A percentile compares a stretch with the other conserved stretches of the same genome.
These are phyloP conservation scores for Tenualosa thibaudeaui DNA, from an alignment of 2,797 vertebrate genomes.

Conservation along the genomic window DNA sequence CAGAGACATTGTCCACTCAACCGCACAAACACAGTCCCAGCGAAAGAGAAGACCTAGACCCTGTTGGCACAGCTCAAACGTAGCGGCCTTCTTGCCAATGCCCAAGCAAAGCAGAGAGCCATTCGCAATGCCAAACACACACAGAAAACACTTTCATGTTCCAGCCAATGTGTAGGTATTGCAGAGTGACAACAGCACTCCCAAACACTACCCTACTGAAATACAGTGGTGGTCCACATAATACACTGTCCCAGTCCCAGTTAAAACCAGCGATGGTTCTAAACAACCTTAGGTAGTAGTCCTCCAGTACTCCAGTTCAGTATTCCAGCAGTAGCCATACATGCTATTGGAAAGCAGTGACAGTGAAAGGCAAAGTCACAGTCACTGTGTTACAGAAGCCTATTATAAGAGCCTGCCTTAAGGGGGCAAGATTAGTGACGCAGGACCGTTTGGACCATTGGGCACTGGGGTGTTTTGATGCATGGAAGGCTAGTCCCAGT, in stretches of 20 bases:
- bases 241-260: no score
- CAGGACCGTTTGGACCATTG: neutral
- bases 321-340: neutral
- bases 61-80: no score
- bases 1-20: constrained; percentile 29
- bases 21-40: neutral
- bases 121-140: no score
- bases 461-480: neutral
- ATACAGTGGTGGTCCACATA: no score
- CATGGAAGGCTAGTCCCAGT: neutral
- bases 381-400: neutral
- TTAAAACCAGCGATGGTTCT: no score
- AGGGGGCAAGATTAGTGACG: neutral
- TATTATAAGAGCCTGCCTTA: neutral
- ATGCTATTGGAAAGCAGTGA: no score
- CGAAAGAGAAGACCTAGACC: no score
- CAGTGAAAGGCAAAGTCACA: no score
- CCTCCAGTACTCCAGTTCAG: neutral
- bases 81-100: no score
- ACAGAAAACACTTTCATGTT: no score
- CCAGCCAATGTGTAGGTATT: neutral
- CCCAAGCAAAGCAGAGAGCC: no score
- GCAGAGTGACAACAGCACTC: neutral
- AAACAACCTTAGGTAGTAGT: neutral
- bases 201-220: no score